Evolutionary conservation across 2,888 invertebrate species (phyloP).

Genomic region (Myopa testacea): DNA sequence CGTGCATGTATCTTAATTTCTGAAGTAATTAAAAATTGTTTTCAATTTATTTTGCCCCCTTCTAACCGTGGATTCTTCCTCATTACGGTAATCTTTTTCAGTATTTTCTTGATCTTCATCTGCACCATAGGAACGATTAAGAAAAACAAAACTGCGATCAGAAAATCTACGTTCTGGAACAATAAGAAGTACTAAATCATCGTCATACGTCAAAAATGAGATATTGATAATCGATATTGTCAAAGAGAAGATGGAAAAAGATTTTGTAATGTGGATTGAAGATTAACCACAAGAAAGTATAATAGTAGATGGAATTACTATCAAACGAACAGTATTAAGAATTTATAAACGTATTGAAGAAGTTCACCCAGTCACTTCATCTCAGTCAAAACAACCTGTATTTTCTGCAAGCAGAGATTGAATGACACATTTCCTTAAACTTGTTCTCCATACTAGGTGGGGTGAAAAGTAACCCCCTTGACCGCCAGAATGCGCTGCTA

Average conservation of each 20-base stretch:
- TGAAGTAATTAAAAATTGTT: no score
- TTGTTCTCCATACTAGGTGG: neutral
- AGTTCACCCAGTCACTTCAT: constrained; percentile 20
- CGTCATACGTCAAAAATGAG: constrained; percentile 20
- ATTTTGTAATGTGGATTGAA: constrained; percentile 15
- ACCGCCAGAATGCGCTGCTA: no score
- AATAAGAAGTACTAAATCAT: constrained; percentile 18
- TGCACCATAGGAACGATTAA: neutral
- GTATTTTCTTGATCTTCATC: no score
- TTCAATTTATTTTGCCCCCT: no score
- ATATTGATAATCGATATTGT: constrained; percentile 18
- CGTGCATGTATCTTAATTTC: no score
- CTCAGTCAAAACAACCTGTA: neutral
- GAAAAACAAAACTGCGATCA: constrained; percentile 36
- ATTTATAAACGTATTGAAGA: constrained; percentile 36
- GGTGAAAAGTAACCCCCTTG: no score
- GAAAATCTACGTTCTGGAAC: constrained; percentile 30
- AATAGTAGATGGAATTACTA: constrained; percentile 27
- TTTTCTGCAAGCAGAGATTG: constrained; percentile 5
- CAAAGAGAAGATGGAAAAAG: no score
- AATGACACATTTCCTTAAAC: neutral
- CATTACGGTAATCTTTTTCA: no score
- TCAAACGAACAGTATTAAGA: constrained; percentile 35
- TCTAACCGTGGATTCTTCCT: no score
- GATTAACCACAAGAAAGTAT: constrained; percentile 23